Percentiles rank a stretch among this genome's conserved stretches.
phyloP scores from a whole-genome alignment of 2,113 vertebrate species.

The Formicarius rufipectus region DNA sequence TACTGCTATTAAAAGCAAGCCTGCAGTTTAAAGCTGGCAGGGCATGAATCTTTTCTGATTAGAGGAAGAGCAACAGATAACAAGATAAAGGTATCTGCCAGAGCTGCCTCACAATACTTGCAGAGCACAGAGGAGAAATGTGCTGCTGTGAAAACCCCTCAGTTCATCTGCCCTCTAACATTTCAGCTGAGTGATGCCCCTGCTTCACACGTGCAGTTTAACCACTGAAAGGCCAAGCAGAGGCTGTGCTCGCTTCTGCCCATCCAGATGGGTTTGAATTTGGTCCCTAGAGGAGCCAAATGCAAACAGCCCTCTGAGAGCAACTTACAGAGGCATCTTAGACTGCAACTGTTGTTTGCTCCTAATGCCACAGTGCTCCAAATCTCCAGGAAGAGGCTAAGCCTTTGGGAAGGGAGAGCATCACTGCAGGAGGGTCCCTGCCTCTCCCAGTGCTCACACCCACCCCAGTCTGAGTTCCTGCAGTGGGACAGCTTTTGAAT shows the following conservation, averaged over 20 bases:
- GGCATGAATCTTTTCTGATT: slow-evolving; percentile 13
- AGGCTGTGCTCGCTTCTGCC: not conserved
- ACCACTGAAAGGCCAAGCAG: not conserved
- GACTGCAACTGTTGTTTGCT: not conserved
- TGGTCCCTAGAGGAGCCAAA: not conserved
- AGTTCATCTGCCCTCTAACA: not conserved
- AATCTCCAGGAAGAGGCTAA: not conserved
- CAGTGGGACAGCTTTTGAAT: not conserved
- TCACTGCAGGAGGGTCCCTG: not conserved
- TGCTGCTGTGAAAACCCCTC: not conserved
- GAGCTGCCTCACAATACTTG: not conserved
- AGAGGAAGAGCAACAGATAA: slow-evolving; percentile 21
- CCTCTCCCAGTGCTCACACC: not conserved
- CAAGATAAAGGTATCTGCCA: not conserved
- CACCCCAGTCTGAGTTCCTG: not conserved
- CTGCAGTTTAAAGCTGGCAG: not conserved
- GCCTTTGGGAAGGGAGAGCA: not conserved
- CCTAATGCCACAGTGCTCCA: no score
- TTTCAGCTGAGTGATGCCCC: not conserved
- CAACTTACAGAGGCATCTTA: not conserved
- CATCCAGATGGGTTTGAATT: not conserved
- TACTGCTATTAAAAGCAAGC: slow-evolving; percentile 20
- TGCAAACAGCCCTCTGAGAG: not conserved
- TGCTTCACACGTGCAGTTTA: not conserved
- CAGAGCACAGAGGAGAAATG: not conserved